Conservation (phyloP, 53 echinoderm and acorn worm genomes). For the Apostichopus leukothele region DNA sequence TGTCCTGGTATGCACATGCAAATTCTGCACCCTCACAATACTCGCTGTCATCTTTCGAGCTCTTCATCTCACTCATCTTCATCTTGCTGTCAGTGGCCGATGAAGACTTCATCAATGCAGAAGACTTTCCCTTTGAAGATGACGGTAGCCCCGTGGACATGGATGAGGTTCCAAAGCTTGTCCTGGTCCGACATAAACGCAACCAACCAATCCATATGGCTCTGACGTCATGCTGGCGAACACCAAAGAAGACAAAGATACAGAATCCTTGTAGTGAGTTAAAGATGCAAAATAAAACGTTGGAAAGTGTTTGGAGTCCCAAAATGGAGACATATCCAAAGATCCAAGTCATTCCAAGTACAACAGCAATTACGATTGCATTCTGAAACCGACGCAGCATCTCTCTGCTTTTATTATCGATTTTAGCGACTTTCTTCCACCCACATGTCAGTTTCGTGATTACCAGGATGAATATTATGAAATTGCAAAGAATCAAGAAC, state of each 20-base stretch:
- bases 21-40: neutral
- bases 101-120: neutral
- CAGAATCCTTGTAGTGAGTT: slow-evolving; percentile 82
- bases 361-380: slow-evolving; percentile 65
- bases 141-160: neutral
- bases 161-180: neutral
- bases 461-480: slow-evolving; percentile 54
- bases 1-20: no score
- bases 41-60: neutral
- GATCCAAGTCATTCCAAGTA: slow-evolving; percentile 81
- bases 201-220: slow-evolving; percentile 47
- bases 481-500: slow-evolving; percentile 12
- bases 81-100: slow-evolving; percentile 5
- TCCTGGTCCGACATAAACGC: neutral
- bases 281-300: slow-evolving; percentile 69
- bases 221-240: slow-evolving; percentile 63
- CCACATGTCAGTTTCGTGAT: slow-evolving; percentile 49
- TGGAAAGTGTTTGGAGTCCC: slow-evolving; percentile 50
- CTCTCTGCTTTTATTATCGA: neutral
- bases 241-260: slow-evolving; percentile 74
- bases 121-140: neutral
- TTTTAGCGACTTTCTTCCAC: neutral
- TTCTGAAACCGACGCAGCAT: slow-evolving; percentile 59
- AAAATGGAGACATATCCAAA: slow-evolving; percentile 70
- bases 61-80: slow-evolving; percentile 13